Evolutionary conservation across 2,797 vertebrate species (phyloP), one percentile per base, ranked within the genome.

Genomic region (Nasua narica): DNA sequence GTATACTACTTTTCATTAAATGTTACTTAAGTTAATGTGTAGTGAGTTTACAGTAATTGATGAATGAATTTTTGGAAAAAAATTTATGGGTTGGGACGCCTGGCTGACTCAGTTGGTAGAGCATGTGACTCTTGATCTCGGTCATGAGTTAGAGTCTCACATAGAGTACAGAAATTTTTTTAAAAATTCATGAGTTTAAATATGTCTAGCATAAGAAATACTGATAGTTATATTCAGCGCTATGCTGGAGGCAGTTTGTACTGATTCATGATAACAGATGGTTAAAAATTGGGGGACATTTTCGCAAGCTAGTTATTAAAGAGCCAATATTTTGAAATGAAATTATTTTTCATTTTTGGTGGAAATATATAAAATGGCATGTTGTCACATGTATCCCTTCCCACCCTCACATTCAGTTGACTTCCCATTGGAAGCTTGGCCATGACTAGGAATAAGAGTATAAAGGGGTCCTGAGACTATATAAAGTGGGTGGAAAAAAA

Each of bases 231-330:
- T 21, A 79, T 77, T 37, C 23, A 85, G 7, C 74, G 14, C 14
- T 52, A 18, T 72, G 29, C 37, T 89, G 25, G 56, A 52, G 69
- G 46, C 43, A 83, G 5, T 70, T 90, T 94, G 7, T 88, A 69
- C 48, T 5, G 25, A 48, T 94, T 62, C 35, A 21, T 46, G 21
- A 93, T 23, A 83, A 74, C 70, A 4, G 27, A 18, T 48, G 89
- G 50, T 78, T 90, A 65, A 77, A 72, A 58, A 46, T 76, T 50
- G n/a, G 11, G 54, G 65, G 76, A 25, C 83, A 87, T 62, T 89
- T 88, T 93, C 96, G 50, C 40, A 81, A 89, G 46, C 52, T 86
- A 5, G 7, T 88, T 93, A 81, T 50, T 96, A 65, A 87, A 95
- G 50, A 95, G 37, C 35, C 35, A 37, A 12, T 70, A 76, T 62